These are phyloP conservation scores for Falcaria lacertinaria DNA, from an alignment of 2,888 invertebrate genomes.

Conservation along the genomic window DNA sequence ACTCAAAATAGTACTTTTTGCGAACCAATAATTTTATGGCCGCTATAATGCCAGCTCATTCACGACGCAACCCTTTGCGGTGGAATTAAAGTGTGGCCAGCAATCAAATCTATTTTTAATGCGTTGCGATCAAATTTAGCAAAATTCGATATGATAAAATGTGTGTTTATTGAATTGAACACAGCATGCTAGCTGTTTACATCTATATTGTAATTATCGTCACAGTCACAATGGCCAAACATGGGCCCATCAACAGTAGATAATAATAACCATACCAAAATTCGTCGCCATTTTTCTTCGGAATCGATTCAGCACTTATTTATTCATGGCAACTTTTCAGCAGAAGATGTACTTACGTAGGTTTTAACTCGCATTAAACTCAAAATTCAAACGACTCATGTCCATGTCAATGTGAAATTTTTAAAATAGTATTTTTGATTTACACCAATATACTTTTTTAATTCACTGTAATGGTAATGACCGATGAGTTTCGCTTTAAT, in stretches of 20 bases:
- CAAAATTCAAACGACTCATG: no score
- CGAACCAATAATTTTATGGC: slow-evolving; percentile 32
- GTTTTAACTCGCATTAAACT: neutral
- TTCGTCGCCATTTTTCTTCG: no score
- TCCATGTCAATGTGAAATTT: no score
- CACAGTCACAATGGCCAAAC: no score
- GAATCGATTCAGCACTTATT: no score
- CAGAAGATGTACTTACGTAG: no score
- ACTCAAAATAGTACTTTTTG: slow-evolving; percentile 29
- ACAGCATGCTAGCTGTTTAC: no score
- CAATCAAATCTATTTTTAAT: slow-evolving; percentile 32
- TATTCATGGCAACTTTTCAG: neutral
- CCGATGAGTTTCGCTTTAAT: slow-evolving; percentile 19
- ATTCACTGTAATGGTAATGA: slow-evolving; percentile 14
- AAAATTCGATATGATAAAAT: neutral
- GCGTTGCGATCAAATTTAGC: slow-evolving; percentile 4
- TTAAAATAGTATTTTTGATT: slow-evolving; percentile 13
- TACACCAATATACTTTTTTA: slow-evolving; percentile 12
- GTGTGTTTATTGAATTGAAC: neutral
- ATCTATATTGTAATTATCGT: no score
- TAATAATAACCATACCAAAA: no score
- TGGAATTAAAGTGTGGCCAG: slow-evolving; percentile 19
- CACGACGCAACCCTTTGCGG: slow-evolving; percentile 23
- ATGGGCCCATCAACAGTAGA: no score
- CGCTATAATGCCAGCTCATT: slow-evolving; percentile 35